Conservation (phyloP, 2,797 vertebrate species). For the Argyrosomus regius region DNA sequence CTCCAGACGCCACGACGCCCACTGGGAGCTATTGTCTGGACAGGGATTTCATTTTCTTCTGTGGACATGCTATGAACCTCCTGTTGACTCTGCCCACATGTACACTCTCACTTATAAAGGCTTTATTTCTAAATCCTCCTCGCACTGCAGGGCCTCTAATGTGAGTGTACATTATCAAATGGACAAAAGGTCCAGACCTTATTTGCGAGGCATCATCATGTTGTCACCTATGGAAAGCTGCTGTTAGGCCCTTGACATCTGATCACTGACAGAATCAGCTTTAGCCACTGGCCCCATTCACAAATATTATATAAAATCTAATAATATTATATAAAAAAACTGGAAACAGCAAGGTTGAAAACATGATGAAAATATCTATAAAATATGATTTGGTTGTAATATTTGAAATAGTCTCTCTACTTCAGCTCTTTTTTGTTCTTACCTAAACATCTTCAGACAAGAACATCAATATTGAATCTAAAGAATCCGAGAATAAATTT, state of each 20-base stretch:
- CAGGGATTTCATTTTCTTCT: constrained; percentile 65
- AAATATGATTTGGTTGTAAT: no score
- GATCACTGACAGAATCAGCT: background rate
- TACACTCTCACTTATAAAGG: constrained; percentile 29
- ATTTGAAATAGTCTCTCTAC: no score
- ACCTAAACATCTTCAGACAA: no score
- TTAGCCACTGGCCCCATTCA: no score
- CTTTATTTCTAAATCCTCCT: constrained; percentile 29
- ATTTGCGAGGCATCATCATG: constrained; percentile 5
- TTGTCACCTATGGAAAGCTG: background rate
- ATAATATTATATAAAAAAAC: no score
- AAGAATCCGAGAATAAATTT: no score
- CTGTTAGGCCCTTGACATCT: background rate
- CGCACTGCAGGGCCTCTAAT: constrained; percentile 4
- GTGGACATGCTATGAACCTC: constrained; percentile 51
- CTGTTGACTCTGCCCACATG: constrained; percentile 39
- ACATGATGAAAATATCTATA: background rate
- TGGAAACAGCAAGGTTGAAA: background rate
- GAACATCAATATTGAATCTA: no score
- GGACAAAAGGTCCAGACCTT: constrained; percentile 1
- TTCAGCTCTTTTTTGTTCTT: no score
- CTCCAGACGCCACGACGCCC: constrained; percentile 53
- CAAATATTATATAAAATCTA: no score
- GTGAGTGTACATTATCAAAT: constrained; percentile 1
- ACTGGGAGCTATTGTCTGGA: constrained; percentile 68